These are phyloP conservation scores for Ophioderma brevispina DNA, from an alignment of 35 echinoderm and acorn worm species.

Conservation along the genomic window DNA sequence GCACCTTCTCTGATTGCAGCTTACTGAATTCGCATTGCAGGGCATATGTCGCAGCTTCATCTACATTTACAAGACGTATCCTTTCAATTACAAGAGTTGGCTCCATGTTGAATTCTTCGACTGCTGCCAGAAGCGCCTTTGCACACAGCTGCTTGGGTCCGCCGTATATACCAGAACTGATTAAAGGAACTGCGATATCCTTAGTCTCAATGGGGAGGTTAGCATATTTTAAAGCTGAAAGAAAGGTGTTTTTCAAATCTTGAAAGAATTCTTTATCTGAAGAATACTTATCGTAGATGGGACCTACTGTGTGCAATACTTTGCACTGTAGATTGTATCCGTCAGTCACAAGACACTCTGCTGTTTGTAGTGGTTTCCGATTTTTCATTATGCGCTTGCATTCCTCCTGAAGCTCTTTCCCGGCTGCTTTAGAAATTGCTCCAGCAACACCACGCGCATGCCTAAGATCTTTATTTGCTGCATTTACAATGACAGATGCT, in stretches of 20 bases:
- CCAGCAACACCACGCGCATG: slow-evolving; percentile 47
- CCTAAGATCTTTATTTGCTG: slow-evolving; percentile 28
- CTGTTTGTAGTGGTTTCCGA: slow-evolving; percentile 1
- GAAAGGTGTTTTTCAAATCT: slow-evolving; percentile 26
- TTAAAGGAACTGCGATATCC: slow-evolving; percentile 30
- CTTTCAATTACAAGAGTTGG: neutral
- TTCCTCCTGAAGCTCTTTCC: neutral
- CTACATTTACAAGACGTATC: neutral
- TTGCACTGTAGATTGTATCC: slow-evolving; percentile 25
- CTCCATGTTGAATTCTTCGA: neutral
- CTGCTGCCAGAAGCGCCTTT: neutral
- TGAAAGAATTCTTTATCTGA: slow-evolving; percentile 15
- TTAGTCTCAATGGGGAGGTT: neutral
- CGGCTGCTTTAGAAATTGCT: slow-evolving; percentile 32
- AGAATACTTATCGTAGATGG: slow-evolving; percentile 20
- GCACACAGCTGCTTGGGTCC: neutral
- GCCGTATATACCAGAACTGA: slow-evolving; percentile 52
- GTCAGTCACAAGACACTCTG: slow-evolving; percentile 27
- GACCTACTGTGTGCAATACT: slow-evolving; percentile 49
- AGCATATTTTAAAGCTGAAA: slow-evolving; percentile 28
- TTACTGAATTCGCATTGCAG: neutral
- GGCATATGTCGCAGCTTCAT: neutral
- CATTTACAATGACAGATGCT: slow-evolving; percentile 55
- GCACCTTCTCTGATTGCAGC: too few species aligned
- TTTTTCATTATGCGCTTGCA: slow-evolving; percentile 11